These are phyloP conservation scores for Bolinopsis microptera DNA, from an alignment of 37 sponge, comb jelly and placozoan species.

Conservation along the genomic window DNA sequence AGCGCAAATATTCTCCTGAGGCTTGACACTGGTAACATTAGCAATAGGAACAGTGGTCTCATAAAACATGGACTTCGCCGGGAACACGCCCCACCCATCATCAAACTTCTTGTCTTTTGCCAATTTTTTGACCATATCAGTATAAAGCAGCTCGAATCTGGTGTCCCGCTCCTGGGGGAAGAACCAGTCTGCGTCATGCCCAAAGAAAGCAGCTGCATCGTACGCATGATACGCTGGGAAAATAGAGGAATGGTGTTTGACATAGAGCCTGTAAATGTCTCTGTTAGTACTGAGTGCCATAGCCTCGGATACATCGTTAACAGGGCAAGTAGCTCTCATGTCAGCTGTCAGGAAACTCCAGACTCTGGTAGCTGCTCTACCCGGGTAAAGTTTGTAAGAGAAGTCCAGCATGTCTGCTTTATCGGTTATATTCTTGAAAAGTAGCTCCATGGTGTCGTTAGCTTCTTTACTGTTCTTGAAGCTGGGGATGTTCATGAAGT, in stretches of 20 bases:
- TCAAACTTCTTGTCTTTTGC: background rate
- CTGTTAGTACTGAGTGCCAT: background rate
- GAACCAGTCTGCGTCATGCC: background rate
- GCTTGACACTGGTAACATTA: background rate
- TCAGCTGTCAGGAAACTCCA: slow-evolving; percentile 46
- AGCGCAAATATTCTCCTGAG: slow-evolving; percentile 6
- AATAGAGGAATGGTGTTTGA: background rate
- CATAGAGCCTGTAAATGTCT: background rate
- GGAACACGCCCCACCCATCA: background rate
- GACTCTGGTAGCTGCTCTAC: background rate
- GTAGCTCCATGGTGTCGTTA: background rate
- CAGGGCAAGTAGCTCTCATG: slow-evolving; percentile 29
- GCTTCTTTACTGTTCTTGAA: background rate
- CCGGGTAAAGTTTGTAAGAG: background rate
- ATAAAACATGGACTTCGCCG: background rate
- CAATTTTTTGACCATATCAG: background rate
- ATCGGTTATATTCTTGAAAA: background rate
- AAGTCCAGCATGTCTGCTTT: background rate
- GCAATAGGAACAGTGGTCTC: background rate
- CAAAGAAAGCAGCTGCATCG: background rate
- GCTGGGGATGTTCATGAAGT: background rate
- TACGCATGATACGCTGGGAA: background rate
- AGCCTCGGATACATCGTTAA: background rate
- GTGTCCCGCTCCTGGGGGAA: background rate
- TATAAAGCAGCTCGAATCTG: background rate